Base-by-base conservation (phyloP, 2,888 invertebrate genomes). In the Limnephilus auricula region DNA sequence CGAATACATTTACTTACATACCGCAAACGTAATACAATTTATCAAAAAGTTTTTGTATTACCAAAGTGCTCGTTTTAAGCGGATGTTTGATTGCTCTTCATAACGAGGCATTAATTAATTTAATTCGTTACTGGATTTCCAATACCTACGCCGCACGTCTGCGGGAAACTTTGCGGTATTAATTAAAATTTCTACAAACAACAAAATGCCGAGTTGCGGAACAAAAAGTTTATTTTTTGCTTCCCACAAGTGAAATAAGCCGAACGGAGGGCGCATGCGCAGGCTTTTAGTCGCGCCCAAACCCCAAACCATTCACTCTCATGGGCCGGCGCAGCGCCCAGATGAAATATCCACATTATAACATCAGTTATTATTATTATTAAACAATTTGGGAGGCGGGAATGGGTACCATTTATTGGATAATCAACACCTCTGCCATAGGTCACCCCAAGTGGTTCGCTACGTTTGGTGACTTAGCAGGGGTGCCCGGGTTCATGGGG, bases 51-150 rank as follows among this genome's bases (percentile, higher is more conserved):
- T 65, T 65, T 65, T 65, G n/a, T 65, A 65, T 65, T 65, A n/a
- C 65, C 65, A 65, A 65, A 25, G 65, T 65, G 65, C 25, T n/a
- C 65, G n/a, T 2, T n/a, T n/a, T 65, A 65, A 65, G 65, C 65
- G 65, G 65, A 65, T 65, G 65, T 65, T 65, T 65, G 65, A 65
- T 65, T 65, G 65, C 65, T 65, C 65, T 65, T 65, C 65, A 65
- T 65, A 65, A 65, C 65, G 65, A 65, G 65, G 65, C n/a, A 65
- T 25, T 65, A 65, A 65, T 65, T 65, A 65, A 65, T 65, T 65
- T 65, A 65, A 65, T 65, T 65, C n/a, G 65, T 65, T 65, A 65
- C 25, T 25, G 25, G n/a, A 65, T 65, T 65, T n/a, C 65, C 65
- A 65, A 65, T 65, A 65, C 65, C 65, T 65, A 65, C 65, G 65